Conservation (phyloP, 2,797 vertebrate species). For the Synanceia verrucosa region DNA sequence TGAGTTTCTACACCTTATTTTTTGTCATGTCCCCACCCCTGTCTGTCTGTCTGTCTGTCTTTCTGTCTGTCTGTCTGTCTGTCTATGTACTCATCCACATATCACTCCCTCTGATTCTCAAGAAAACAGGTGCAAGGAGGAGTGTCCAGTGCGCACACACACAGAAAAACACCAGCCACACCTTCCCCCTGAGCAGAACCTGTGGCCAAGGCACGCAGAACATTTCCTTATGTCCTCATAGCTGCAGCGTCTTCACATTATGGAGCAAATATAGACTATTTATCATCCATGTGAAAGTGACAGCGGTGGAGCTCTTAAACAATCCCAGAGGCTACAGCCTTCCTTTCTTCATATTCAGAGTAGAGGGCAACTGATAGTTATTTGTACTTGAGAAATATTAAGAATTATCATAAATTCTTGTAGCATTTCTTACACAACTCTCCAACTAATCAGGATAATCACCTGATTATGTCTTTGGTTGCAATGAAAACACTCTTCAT, state of each 20-base stretch:
- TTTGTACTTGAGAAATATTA: background rate
- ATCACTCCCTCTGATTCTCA: slow-evolving; percentile 43
- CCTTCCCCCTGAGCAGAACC: slow-evolving; percentile 56
- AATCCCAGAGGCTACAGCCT: background rate
- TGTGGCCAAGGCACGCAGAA: slow-evolving; percentile 73
- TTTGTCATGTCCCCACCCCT: slow-evolving; percentile 11
- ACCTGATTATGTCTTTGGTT: background rate
- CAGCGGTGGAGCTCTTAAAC: slow-evolving; percentile 41
- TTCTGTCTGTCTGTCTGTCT: slow-evolving; percentile 12
- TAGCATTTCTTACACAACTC: background rate
- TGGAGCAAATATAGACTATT: slow-evolving; percentile 71
- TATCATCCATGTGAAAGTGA: slow-evolving; percentile 56
- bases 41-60: slow-evolving; percentile 24
- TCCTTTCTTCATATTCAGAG: background rate
- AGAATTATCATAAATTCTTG: background rate
- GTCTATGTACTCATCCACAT: slow-evolving; percentile 39
- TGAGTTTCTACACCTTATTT: slow-evolving; percentile 44
- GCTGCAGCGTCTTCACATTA: slow-evolving; percentile 65
- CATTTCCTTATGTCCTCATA: slow-evolving; percentile 73
- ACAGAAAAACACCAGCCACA: slow-evolving; percentile 31
- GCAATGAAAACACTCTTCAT: background rate
- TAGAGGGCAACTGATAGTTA: background rate
- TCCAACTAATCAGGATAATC: slow-evolving; percentile 1
- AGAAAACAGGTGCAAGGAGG: slow-evolving; percentile 78
- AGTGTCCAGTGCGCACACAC: slow-evolving; percentile 30